Evolutionary conservation across 2,113 vertebrate species (phyloP).

Genomic region (Pachyramphus minor): DNA sequence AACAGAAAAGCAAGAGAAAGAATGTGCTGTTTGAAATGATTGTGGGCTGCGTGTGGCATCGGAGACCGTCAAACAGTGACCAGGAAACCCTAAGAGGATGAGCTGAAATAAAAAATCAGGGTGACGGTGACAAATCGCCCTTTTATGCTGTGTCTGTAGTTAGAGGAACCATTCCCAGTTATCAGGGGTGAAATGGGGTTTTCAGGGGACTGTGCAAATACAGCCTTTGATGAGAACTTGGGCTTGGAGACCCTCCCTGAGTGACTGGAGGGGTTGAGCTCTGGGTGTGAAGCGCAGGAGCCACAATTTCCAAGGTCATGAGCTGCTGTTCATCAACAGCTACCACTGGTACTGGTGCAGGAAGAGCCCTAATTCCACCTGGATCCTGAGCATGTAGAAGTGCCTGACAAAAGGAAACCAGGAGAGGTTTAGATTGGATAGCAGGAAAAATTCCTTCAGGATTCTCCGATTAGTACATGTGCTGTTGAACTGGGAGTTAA

Average conservation of each 20-base stretch:
- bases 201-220: neutral
- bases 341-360: too few species aligned
- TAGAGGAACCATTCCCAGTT: neutral
- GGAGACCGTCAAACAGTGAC: neutral
- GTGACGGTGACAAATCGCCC: neutral
- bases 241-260: neutral
- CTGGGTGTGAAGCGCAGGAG: neutral
- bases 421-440: neutral
- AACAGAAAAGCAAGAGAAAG: constrained; percentile 16
- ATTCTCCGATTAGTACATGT: too few species aligned
- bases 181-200: neutral
- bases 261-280: neutral
- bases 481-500: too few species aligned
- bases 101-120: neutral
- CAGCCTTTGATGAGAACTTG: neutral
- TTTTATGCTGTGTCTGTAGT: neutral
- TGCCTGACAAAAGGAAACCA: neutral
- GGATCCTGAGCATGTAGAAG: neutral
- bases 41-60: neutral
- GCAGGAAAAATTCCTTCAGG: neutral
- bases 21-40: neutral
- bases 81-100: neutral
- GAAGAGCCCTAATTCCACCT: neutral
- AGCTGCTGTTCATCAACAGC: too few species aligned
- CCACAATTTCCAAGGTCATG: too few species aligned